Percentiles rank a stretch among this genome's conserved stretches.
Conservation (phyloP, 1,140 invertebrate genomes). For the Aleiodes sp. region DNA sequence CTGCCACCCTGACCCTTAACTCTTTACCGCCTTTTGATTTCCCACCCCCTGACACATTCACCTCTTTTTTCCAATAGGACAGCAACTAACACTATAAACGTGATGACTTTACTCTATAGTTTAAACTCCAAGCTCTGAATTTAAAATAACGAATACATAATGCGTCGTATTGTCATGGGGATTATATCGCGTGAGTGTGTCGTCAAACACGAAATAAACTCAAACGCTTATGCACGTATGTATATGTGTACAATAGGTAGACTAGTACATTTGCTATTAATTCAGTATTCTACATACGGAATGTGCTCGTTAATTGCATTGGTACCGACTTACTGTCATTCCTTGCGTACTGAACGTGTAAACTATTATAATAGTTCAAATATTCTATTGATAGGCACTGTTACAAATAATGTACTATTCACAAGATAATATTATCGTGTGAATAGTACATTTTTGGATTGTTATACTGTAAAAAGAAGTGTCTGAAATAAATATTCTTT, state of each 20-base stretch:
- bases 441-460: too few species aligned
- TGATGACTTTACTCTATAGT: not conserved
- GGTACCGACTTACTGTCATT: not conserved
- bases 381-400: too few species aligned
- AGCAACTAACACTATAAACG: not conserved
- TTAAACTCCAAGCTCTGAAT: conserved; percentile 18
- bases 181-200: conserved; percentile 28
- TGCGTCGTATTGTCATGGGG: conserved; percentile 26
- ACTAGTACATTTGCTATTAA: not conserved
- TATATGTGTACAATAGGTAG: not conserved
- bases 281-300: not conserved
- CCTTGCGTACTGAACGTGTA: too few species aligned
- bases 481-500: too few species aligned
- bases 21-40: too few species aligned
- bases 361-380: too few species aligned
- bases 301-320: not conserved
- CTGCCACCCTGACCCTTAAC: not conserved
- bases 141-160: conserved; percentile 27
- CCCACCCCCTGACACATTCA: not conserved
- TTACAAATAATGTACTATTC: too few species aligned
- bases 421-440: too few species aligned
- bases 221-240: conserved; percentile 2
- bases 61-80: not conserved
- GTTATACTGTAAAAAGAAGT: too few species aligned
- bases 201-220: conserved; percentile 30